phyloP scores from a whole-genome alignment of 2,797 vertebrate species.

The Scolopax bukidnonensis region DNA sequence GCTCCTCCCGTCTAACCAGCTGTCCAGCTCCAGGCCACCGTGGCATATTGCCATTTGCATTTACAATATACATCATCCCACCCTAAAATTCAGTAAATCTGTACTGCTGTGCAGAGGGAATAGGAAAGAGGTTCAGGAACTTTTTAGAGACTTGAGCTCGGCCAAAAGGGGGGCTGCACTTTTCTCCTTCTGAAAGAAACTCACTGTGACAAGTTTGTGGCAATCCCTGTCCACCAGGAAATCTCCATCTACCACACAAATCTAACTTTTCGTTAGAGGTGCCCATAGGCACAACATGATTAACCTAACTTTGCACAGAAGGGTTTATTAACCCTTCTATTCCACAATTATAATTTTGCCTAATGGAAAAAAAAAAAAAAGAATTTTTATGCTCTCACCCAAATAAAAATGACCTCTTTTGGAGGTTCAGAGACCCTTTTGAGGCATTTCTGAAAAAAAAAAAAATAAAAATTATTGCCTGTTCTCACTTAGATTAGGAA shows the following conservation, averaged over 20 bases:
- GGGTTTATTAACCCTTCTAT: not conserved
- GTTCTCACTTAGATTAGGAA: not conserved
- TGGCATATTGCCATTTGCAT: not conserved
- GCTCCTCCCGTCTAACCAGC: not conserved
- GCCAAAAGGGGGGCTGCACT: not conserved
- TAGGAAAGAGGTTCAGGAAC: not conserved
- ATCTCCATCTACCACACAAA: not conserved
- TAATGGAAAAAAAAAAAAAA: not conserved
- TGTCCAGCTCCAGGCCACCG: not conserved
- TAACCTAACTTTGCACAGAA: not conserved
- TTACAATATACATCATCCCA: not conserved
- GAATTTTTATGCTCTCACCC: not conserved
- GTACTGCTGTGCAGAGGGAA: not conserved
- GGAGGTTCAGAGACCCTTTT: not conserved
- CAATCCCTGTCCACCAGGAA: not conserved
- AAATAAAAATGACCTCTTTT: not conserved
- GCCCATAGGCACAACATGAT: not conserved
- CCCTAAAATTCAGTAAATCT: not conserved
- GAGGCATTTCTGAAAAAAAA: not conserved
- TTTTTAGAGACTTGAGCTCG: not conserved
- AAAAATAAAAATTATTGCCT: not conserved
- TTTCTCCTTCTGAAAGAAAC: not conserved
- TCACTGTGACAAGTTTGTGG: not conserved
- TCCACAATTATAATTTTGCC: not conserved
- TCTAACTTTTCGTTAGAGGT: not conserved